These are phyloP conservation scores for Brachionus plicatilis DNA, from an alignment of 1,140 invertebrate genomes.

Conservation along the genomic window DNA sequence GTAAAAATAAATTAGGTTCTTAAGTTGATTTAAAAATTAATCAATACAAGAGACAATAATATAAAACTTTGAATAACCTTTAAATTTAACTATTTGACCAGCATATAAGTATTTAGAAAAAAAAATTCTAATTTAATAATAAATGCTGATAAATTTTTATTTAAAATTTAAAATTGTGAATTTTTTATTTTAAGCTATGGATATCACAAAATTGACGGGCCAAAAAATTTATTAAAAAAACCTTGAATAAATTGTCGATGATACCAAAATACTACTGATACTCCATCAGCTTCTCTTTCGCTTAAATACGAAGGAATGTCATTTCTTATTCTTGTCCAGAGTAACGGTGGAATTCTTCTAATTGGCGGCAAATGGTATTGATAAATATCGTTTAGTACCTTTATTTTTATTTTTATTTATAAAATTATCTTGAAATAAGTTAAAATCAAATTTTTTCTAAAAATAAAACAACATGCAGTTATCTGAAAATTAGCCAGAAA, in stretches of 20 bases:
- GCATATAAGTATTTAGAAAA: too few relatives aligned
- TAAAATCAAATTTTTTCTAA: background rate
- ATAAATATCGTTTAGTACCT: constrained; percentile 87
- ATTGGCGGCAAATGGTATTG: constrained; percentile 95
- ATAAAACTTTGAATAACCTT: too few relatives aligned
- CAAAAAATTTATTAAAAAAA: background rate
- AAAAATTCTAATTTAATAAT: too few relatives aligned
- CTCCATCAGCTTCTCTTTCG: constrained; percentile 90
- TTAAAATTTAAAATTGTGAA: background rate
- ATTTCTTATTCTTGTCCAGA: constrained; percentile 90
- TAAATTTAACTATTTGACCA: too few relatives aligned
- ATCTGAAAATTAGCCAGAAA: background rate
- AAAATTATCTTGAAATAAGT: background rate
- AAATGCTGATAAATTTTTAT: background rate
- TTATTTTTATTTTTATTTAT: background rate
- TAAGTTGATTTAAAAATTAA: too few relatives aligned
- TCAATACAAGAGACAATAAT: too few relatives aligned
- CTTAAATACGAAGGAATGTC: constrained; percentile 91
- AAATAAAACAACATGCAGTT: background rate
- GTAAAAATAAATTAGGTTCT: too few relatives aligned
- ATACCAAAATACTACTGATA: constrained; percentile 95
- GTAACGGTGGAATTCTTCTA: constrained; percentile 80
- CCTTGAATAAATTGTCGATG: constrained; percentile 61
- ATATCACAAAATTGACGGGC: background rate
- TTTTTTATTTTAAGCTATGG: too few relatives aligned